Base-by-base conservation (phyloP, 2,113 vertebrate genomes). In the Callaeas wilsoni region DNA sequence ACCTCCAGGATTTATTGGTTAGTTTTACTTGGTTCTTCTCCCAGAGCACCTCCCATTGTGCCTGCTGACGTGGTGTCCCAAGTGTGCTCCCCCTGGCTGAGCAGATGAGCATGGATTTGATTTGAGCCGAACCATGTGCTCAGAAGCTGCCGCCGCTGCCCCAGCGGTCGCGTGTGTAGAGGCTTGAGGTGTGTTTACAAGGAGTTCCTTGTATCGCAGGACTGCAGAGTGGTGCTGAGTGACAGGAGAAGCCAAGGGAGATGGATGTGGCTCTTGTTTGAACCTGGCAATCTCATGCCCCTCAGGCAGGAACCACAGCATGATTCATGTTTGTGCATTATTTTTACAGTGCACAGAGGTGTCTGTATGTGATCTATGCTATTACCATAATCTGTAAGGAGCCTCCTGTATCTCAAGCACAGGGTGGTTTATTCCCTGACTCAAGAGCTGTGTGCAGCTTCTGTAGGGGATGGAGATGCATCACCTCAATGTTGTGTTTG, bases 91-190 rank as follows among this genome's bases (percentile, higher is more conserved):
- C 8, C 2, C 39, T 10, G 57, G 55, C 3, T 21, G 35, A 29
- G 52, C 21, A 41, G 29, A 29, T 33, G 70, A 56, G 70, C 17
- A 3, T 29, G 64, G 30, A 6, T 49, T 22, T 27, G 18, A 1
- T 62, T 52, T 73, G 26, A 56, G 26, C 70, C 16, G 5, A 52
- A 33, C 39, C 0, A 0, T 8, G 47, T 21, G 55, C 32, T 73
- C 37, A n/a, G 70, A 50, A 62, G 59, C 44, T 53, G 22, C 30
- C 18, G 29, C 27, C 47, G 39, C 73, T 69, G 53, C 37, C 14
- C 53, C 41, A 46, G 37, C 1, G 0, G 16, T 10, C 21, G 33
- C 4, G 0, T 23, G 55, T 69, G 30, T 42, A 56, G 16, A 71
- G 20, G 47, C n/a, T 44, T 10, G 39, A 49, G 27, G 39, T 29